Base-by-base conservation (phyloP, 2,888 invertebrate genomes). In the Chalcosyrphus nemorum region DNA sequence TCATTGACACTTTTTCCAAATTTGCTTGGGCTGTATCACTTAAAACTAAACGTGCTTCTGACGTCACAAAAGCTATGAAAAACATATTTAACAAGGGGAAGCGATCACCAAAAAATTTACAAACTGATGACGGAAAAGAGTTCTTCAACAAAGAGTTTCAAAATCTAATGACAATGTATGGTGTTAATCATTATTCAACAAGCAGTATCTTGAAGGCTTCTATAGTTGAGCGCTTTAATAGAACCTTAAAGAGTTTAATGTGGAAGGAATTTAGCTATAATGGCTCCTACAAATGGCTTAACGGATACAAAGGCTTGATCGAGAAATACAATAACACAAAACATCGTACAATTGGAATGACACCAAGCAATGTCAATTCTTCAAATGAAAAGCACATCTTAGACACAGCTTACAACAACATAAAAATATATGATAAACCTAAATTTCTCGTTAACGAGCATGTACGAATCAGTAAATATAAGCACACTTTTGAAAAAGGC, bases 1-100 rank as follows among this genome's bases (percentile, higher is more conserved):
- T 90, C 13, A 91, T 90, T 45, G 90, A 91, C 87, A 86, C 87
- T 27, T 91, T 90, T 87, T 90, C 90, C 2, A 91, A 92, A 87
- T 91, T 86, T 87, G 88, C 89, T 4, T 92, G 89, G 89, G 88
- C 88, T 35, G 68, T 86, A 47, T 88, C 90, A 3, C 41, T 90
- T 5, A 91, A 90, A 87, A 87, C 80, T 11, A 90, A 90, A 88
- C 86, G 68, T 61, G 89, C 77, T 17, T 63, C 50, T 50, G 59
- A 72, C 27, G 63, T 78, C 9, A 50, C 71, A 43, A 63, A 71
- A 35, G 71, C 65, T 21, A 81, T 75, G 57, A 57, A 47, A 66
- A 56, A 41, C 19, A 59, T 75, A 43, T 47, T 75, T 41, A 0
- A 35, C n/a, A n/a, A 24, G 29, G 50, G 15, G 27, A 15, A 11